These are phyloP conservation scores for Nomada fabriciana DNA, from an alignment of 2,888 invertebrate species.

Conservation along the genomic window DNA sequence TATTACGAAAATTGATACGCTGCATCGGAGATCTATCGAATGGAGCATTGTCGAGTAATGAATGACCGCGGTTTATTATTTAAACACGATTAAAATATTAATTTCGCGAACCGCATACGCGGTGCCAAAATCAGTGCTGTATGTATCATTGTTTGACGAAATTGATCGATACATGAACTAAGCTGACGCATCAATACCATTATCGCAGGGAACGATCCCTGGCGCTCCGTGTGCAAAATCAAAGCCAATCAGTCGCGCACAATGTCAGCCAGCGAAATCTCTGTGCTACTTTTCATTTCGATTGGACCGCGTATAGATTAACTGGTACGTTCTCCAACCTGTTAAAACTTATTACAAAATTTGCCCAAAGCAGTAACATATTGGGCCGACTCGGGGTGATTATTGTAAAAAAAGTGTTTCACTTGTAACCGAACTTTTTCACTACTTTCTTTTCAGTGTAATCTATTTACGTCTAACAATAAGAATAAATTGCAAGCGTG, in stretches of 20 bases:
- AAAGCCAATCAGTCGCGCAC: conserved; percentile 60
- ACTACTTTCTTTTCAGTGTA: too few species aligned
- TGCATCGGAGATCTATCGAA: neutral
- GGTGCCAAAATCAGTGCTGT: neutral
- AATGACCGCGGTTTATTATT: neutral
- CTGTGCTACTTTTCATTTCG: conserved; percentile 27
- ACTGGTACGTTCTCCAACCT: neutral
- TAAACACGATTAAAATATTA: conserved; percentile 9
- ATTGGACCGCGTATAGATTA: conserved; percentile 8
- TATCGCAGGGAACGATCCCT: conserved; percentile 51
- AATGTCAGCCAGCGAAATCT: conserved; percentile 53
- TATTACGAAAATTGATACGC: too few species aligned
- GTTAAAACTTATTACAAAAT: too few species aligned
- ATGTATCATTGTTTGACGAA: conserved; percentile 31
- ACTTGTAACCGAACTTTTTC: too few species aligned
- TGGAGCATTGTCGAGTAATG: neutral
- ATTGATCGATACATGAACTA: conserved; percentile 51
- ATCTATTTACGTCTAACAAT: too few species aligned
- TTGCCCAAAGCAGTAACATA: too few species aligned
- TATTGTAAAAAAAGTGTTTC: too few species aligned
- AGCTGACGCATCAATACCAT: conserved; percentile 32
- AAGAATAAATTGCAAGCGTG: too few species aligned
- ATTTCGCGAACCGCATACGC: neutral
- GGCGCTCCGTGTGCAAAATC: conserved; percentile 58
- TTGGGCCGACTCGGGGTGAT: too few species aligned